Percentiles rank a stretch among this genome's conserved stretches.
Evolutionary conservation across 2,113 vertebrate genomes (phyloP).

Genomic region (Amblyornis subalaris): DNA sequence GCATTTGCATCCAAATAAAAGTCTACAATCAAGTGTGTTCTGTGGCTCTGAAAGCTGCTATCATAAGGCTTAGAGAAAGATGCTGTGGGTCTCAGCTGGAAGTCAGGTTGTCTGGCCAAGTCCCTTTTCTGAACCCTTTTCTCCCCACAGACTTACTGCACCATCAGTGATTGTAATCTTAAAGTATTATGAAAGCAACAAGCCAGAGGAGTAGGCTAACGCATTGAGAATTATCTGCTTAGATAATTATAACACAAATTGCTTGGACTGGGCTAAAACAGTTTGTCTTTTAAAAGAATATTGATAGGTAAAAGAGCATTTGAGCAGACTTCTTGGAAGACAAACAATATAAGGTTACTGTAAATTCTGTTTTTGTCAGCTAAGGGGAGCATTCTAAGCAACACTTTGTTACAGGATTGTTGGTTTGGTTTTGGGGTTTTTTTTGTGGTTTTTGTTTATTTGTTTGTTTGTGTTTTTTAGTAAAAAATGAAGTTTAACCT

Average conservation of each 20-base stretch:
- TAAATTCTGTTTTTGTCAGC: neutral
- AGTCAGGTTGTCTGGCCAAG: neutral
- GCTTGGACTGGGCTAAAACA: neutral
- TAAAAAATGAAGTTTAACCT: neutral
- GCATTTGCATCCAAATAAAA: neutral
- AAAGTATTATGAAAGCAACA: neutral
- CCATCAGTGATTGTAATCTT: neutral
- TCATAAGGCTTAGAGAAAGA: rapidly evolving
- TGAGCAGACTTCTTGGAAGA: neutral
- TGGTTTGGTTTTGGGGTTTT: neutral
- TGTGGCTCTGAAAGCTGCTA: neutral
- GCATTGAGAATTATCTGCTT: neutral
- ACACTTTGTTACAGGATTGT: neutral
- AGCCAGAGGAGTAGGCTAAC: neutral
- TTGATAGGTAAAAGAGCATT: neutral
- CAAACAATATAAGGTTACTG: neutral
- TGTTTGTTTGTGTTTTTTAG: neutral
- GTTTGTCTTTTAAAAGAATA: neutral
- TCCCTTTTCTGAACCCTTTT: neutral
- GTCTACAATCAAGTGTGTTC: neutral
- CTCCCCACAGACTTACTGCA: neutral
- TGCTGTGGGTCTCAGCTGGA: neutral
- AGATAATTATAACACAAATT: neutral
- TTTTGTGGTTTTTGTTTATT: too few species aligned
- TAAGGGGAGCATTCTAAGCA: neutral